phyloP scores from a whole-genome alignment of 2,888 invertebrate genomes.

The Apoderus coryli region DNA sequence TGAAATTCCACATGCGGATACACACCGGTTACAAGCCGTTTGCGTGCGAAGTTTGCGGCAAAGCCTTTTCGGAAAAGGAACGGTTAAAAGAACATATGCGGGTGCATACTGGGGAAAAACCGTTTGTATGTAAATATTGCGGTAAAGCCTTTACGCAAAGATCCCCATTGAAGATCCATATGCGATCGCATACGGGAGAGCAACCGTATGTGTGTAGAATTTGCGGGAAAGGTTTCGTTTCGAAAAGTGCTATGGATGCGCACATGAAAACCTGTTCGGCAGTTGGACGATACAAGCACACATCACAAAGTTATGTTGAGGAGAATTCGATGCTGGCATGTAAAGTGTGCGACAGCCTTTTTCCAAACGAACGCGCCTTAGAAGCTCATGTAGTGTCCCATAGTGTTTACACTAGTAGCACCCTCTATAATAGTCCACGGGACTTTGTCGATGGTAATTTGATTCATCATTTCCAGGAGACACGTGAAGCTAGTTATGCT shows the following conservation, averaged over 20 bases:
- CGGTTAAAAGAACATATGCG: slow-evolving; percentile 28
- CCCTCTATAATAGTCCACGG: too few relatives aligned
- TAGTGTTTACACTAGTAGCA: too few relatives aligned
- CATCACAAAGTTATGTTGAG: not conserved
- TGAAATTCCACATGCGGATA: slow-evolving; percentile 28
- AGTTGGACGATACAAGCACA: slow-evolving; percentile 9
- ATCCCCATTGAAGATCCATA: slow-evolving; percentile 43
- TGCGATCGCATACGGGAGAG: slow-evolving; percentile 45
- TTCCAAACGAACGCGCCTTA: slow-evolving; percentile 8
- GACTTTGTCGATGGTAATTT: too few relatives aligned
- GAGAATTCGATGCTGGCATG: slow-evolving; percentile 12
- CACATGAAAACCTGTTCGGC: slow-evolving; percentile 27
- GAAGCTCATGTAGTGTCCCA: slow-evolving; percentile 1
- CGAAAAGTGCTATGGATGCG: slow-evolving; percentile 28
- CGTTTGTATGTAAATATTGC: slow-evolving; percentile 26
- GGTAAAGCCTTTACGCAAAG: slow-evolving; percentile 35
- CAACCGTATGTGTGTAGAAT: slow-evolving; percentile 38
- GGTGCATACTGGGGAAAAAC: slow-evolving; percentile 30
- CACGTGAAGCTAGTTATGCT: too few relatives aligned
- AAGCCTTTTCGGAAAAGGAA: slow-evolving; percentile 36
- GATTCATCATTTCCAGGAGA: too few relatives aligned
- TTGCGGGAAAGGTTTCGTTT: slow-evolving; percentile 28
- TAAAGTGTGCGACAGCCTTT: slow-evolving; percentile 16
- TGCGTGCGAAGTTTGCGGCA: slow-evolving; percentile 30
- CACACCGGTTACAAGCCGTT: slow-evolving; percentile 35